Evolutionary conservation across 1,140 invertebrate genomes (phyloP), one percentile per base, ranked within the genome.

Genomic region (Aphelenchoides fujianensis): DNA sequence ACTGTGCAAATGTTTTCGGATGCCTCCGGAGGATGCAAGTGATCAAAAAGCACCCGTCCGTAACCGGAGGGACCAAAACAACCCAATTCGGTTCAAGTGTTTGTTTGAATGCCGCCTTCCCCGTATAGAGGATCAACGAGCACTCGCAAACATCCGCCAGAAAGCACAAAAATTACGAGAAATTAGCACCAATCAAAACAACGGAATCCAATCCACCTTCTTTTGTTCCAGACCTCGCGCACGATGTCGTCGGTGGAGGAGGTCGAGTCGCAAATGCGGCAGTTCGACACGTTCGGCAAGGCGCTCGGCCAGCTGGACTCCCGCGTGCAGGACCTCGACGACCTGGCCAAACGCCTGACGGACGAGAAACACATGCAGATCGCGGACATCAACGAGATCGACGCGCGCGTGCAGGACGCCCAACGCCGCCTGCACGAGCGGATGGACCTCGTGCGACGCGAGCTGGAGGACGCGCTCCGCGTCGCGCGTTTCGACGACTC

Each of bases 401-500:
- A 66, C 63, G 32, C 16, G 77, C 35, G 61, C 19, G 78, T 81
- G 37, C 70, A 63, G n/a, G 67, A 70, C 30, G 74, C 77, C 73
- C 61, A 79, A 83, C 91, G 76, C 87, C 92, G 72, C 86, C 88
- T 64, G 89, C 90, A 68, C 31, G 84, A 90, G 91, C 52, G 91
- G 72, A 88, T 90, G 86, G 86, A 80, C 75, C 86, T 86, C 0
- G 84, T 86, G 0, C 88, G 90, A 70, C 87, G 87, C 53, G 88
- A 89, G 62, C 85, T 98, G 1, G 89, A 90, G n/a, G 91, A 93
- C 74, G 89, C 90, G 3, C 85, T 94, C 12, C 85, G 94, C 1
- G 91, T 95, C 78, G 91, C 92, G 2, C 92, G 95, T 83, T 97
- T 97, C 85, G 89, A 91, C 12, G 87, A 93, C 62, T 94, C 97